Percentiles rank a stretch among this genome's conserved stretches.
Evolutionary conservation across 2,888 invertebrate species (phyloP).

Genomic region (Cheilosia soror): DNA sequence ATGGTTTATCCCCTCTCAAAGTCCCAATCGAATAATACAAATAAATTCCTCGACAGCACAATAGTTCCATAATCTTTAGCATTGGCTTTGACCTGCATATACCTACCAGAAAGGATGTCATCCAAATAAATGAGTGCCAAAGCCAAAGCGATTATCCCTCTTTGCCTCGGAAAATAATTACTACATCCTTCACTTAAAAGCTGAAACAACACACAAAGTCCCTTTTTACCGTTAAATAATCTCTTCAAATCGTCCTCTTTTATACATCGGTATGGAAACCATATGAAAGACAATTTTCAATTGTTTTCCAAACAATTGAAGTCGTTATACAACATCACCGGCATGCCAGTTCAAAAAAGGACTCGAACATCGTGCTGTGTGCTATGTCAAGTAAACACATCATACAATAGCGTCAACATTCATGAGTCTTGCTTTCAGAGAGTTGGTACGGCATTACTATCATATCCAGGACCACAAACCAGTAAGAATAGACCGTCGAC

Average conservation of each 20-base stretch:
- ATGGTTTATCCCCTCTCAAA: no score
- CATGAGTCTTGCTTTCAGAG: constrained; percentile 12
- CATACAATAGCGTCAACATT: constrained; percentile 25
- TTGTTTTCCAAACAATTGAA: constrained; percentile 45
- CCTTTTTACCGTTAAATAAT: constrained; percentile 8
- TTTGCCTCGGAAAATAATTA: background rate
- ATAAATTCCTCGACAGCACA: no score
- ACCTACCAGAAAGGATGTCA: background rate
- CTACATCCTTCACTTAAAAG: constrained; percentile 20
- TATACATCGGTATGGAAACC: background rate
- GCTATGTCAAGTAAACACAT: constrained; percentile 11
- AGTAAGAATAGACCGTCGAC: no score
- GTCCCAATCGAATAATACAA: no score
- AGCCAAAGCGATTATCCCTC: background rate
- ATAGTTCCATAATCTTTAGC: background rate
- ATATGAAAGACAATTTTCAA: background rate
- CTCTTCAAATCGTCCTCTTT: background rate
- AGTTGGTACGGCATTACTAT: background rate
- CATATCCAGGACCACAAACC: background rate
- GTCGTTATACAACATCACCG: constrained; percentile 17
- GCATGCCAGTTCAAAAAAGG: constrained; percentile 2
- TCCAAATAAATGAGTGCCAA: background rate
- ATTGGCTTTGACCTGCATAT: background rate
- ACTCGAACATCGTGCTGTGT: background rate
- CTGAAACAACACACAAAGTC: background rate